Evolutionary conservation across 35 echinoderm and acorn worm genomes (phyloP).

Genomic region (Apostichopus californicus): DNA sequence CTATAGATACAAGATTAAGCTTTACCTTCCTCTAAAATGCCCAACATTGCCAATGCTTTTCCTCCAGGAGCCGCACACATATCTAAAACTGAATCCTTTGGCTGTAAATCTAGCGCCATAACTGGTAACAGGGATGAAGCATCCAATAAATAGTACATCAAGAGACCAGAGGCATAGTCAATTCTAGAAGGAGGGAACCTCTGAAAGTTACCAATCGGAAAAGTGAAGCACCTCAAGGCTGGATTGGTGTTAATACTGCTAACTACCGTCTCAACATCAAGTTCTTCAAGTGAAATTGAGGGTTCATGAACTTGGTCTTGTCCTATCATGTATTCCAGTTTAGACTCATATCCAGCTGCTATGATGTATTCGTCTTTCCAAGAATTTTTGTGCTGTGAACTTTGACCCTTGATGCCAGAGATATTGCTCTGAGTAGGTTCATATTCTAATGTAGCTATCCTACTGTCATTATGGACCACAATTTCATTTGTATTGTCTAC

Average conservation of each 20-base stretch:
- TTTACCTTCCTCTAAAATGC: constrained; percentile 67
- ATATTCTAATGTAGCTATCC: neutral
- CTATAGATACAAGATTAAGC: neutral
- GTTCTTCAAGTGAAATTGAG: neutral
- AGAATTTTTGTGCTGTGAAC: neutral
- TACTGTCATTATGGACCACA: neutral
- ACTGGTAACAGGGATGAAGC: constrained; percentile 86
- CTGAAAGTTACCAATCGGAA: constrained; percentile 15
- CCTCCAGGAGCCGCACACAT: constrained; percentile 90
- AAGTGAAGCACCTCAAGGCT: constrained; percentile 66
- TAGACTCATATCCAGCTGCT: constrained; percentile 75
- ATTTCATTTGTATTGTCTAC: neutral
- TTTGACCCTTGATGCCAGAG: neutral
- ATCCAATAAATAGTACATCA: constrained; percentile 89
- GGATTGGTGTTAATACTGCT: constrained; percentile 55
- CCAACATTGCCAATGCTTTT: constrained; percentile 76
- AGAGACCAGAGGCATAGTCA: constrained; percentile 7
- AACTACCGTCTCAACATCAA: neutral
- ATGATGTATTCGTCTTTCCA: constrained; percentile 82
- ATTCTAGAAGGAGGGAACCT: constrained; percentile 70
- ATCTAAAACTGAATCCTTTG: constrained; percentile 71
- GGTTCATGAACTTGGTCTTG: constrained; percentile 7
- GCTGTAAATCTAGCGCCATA: constrained; percentile 69
- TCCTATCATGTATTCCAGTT: constrained; percentile 74
- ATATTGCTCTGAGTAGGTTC: neutral